Conservation (phyloP, 2,888 invertebrate species). For the Rhingia campestris region DNA sequence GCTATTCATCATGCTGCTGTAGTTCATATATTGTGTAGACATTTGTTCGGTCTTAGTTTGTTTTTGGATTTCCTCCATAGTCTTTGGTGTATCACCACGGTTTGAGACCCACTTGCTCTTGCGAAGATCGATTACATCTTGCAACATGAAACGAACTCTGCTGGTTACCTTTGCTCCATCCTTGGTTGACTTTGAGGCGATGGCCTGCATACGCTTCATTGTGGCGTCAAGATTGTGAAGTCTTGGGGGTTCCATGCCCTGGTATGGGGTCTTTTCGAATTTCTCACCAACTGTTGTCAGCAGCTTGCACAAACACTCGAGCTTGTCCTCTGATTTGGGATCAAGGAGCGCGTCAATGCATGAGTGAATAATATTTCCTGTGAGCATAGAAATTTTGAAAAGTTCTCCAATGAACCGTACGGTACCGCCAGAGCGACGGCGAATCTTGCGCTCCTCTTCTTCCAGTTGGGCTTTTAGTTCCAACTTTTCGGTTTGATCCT, state of each 20-base stretch:
- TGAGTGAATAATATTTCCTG: slow-evolving; percentile 92
- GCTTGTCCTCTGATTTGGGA: slow-evolving; percentile 92
- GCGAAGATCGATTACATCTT: slow-evolving; percentile 95
- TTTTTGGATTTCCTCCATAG: slow-evolving; percentile 96
- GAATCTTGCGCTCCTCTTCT: slow-evolving; percentile 90
- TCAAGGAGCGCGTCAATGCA: slow-evolving; percentile 91
- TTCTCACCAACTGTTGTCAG: slow-evolving; percentile 95
- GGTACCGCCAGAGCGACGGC: slow-evolving; percentile 94
- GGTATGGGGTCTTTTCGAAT: slow-evolving; percentile 85
- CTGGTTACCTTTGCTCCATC: slow-evolving; percentile 83
- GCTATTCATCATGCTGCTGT: slow-evolving; percentile 70
- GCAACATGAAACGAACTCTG: slow-evolving; percentile 88
- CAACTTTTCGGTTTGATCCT: slow-evolving; percentile 86
- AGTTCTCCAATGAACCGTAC: slow-evolving; percentile 94
- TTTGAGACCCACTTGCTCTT: slow-evolving; percentile 93
- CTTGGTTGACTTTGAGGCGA: slow-evolving; percentile 86
- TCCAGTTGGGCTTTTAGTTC: slow-evolving; percentile 88
- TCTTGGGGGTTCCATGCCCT: slow-evolving; percentile 76
- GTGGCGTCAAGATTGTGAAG: slow-evolving; percentile 84
- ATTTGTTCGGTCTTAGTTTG: slow-evolving; percentile 93
- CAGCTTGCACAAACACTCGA: slow-evolving; percentile 96
- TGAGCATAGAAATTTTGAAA: slow-evolving; percentile 95
- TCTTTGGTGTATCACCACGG: slow-evolving; percentile 94
- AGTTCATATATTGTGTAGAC: slow-evolving; percentile 85
- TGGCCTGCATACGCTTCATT: slow-evolving; percentile 88